Percentiles rank a stretch among this genome's conserved stretches.
phyloP scores from a whole-genome alignment of 2,888 invertebrate species.

The Pheosia tremula region DNA sequence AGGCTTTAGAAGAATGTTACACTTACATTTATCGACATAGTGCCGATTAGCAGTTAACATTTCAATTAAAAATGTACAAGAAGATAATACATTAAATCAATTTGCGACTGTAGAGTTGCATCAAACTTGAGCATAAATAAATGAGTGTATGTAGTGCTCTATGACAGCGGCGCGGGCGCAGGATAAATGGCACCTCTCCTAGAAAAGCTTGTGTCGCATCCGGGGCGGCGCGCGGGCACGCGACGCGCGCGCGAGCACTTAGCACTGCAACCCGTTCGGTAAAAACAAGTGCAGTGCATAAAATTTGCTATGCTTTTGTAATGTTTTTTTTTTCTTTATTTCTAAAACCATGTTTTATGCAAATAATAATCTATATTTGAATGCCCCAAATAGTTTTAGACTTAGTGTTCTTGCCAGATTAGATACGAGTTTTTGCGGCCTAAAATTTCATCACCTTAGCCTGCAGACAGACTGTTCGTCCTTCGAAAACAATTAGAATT shows the following conservation, averaged over 20 bases:
- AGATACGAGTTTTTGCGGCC: no score
- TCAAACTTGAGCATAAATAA: background rate
- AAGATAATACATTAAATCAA: background rate
- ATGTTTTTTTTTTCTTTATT: no score
- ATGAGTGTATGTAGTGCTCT: background rate
- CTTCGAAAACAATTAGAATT: no score
- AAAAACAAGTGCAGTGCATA: conserved; percentile 20
- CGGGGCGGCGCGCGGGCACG: conserved; percentile 70
- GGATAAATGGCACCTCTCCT: conserved; percentile 64
- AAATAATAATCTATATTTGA: no score
- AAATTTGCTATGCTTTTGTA: no score
- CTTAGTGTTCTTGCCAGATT: no score
- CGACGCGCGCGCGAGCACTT: conserved; percentile 51
- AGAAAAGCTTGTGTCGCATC: conserved; percentile 71
- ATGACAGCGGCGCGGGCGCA: conserved; percentile 30
- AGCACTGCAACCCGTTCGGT: conserved; percentile 15
- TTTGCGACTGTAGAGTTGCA: background rate
- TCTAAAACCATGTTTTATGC: no score
- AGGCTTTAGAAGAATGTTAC: no score
- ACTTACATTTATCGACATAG: background rate
- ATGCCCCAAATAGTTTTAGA: no score
- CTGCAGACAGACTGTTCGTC: no score
- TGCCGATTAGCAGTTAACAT: background rate
- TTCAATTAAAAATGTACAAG: background rate
- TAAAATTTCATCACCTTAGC: no score